Conservation (phyloP, 1,140 invertebrate genomes). For the Hycleus cichorii region DNA sequence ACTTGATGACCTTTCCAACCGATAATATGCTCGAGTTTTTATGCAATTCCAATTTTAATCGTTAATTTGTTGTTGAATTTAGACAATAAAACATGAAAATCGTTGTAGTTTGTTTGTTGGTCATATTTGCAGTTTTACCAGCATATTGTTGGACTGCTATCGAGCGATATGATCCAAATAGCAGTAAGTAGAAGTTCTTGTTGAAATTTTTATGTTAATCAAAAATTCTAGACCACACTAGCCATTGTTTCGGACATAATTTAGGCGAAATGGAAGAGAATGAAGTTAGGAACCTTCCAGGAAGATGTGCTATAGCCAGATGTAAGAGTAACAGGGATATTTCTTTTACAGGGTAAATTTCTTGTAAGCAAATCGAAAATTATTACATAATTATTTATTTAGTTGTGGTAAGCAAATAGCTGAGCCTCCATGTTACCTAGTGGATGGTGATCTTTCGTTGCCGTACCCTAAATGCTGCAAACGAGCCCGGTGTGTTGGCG, state of each 20-base stretch:
- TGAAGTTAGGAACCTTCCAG: background rate
- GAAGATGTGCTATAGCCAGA: background rate
- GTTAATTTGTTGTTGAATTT: too few species aligned
- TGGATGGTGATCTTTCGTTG: background rate
- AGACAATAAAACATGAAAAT: too few species aligned
- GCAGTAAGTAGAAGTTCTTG: too few species aligned
- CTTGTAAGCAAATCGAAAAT: background rate
- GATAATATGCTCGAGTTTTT: too few species aligned
- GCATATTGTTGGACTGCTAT: too few species aligned
- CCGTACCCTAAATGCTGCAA: slow-evolving; percentile 2
- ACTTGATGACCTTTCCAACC: too few species aligned
- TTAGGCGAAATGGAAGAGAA: background rate
- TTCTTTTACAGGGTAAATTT: background rate
- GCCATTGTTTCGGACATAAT: background rate
- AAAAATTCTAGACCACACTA: background rate
- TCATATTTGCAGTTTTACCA: too few species aligned
- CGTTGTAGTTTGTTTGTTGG: too few species aligned
- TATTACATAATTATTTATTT: background rate
- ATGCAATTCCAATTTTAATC: too few species aligned
- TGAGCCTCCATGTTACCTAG: background rate
- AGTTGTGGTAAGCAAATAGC: background rate
- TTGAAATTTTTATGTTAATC: too few species aligned
- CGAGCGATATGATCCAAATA: too few species aligned
- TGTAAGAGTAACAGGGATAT: background rate
- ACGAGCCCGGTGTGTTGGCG: background rate